A percentile compares a stretch with the other conserved stretches of the same genome.
Conservation (phyloP, 2,113 vertebrate species). For the Crotophaga sulcirostris region DNA sequence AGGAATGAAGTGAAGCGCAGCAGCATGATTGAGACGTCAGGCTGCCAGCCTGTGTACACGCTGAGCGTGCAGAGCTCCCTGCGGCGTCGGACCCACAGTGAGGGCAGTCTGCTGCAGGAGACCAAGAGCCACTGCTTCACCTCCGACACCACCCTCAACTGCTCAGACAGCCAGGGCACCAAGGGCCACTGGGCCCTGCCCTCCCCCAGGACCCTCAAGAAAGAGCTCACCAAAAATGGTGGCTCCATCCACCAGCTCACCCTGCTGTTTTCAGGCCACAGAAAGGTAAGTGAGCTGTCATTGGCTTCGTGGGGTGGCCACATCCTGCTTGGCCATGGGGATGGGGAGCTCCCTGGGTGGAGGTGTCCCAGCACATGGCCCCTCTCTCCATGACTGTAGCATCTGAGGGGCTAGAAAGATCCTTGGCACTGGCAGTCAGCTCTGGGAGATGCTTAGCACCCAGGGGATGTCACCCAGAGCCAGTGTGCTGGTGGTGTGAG, state of each 20-base stretch:
- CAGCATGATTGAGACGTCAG: constrained; percentile 86
- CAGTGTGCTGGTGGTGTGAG: neutral
- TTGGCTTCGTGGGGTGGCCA: fast-evolving
- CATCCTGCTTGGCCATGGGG: neutral
- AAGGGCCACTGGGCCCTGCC: constrained; percentile 84
- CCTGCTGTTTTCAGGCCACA: constrained; percentile 89
- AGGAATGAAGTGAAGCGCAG: constrained; percentile 83
- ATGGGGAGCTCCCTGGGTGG: neutral
- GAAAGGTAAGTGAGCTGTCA: constrained; percentile 81
- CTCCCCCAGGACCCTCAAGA: constrained; percentile 91
- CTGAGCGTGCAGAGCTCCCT: constrained; percentile 90
- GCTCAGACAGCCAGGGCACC: constrained; percentile 74
- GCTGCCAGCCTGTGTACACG: constrained; percentile 78
- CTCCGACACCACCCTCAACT: constrained; percentile 93
- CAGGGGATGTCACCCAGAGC: neutral
- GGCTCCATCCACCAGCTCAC: constrained; percentile 94
- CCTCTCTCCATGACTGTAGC: neutral
- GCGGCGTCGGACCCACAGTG: constrained; percentile 92
- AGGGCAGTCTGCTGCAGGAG: constrained; percentile 94
- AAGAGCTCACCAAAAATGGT: constrained; percentile 88
- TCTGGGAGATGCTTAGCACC: neutral
- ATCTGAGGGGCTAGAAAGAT: neutral
- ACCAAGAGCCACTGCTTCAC: constrained; percentile 85
- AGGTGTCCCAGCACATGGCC: fast-evolving
- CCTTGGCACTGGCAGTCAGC: neutral